phyloP scores from a whole-genome alignment of 2,113 vertebrate genomes.

The Perca schrenkii region DNA sequence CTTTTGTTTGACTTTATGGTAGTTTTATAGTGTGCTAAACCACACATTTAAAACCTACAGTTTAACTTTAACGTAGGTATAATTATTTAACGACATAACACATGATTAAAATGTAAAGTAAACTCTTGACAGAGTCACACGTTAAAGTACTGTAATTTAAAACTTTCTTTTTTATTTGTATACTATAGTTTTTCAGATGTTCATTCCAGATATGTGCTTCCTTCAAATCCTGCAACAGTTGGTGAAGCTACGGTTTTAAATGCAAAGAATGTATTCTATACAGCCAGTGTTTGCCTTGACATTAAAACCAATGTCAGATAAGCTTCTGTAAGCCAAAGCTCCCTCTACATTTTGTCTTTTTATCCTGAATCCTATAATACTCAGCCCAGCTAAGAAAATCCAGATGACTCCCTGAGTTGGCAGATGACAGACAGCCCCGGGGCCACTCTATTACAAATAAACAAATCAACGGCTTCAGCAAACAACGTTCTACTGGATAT shows the following conservation, averaged over 20 bases:
- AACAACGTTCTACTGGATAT: conserved; percentile 59
- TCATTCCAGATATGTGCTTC: background rate
- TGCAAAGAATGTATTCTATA: conserved; percentile 14
- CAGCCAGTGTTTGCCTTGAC: background rate
- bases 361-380: conserved; percentile 30
- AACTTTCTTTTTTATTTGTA: background rate
- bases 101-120: too few species aligned
- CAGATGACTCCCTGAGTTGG: conserved; percentile 54
- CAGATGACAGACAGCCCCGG: conserved; percentile 58
- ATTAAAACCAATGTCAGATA: conserved; percentile 26
- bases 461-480: conserved; percentile 70
- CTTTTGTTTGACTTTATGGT: background rate
- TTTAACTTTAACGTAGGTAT: background rate
- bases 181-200: background rate
- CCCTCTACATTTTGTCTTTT: conserved; percentile 35
- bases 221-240: background rate
- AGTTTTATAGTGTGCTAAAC: background rate
- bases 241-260: background rate
- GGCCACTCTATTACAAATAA: conserved; percentile 69
- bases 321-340: conserved; percentile 30
- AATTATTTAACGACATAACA: too few species aligned
- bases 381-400: conserved; percentile 47
- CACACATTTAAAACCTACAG: background rate
- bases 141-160: background rate
- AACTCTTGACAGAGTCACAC: too few species aligned